Evolutionary conservation across 92 coral and sea anemone species (phyloP), one percentile per base, ranked within the genome.

Genomic region (Metridium senile): DNA sequence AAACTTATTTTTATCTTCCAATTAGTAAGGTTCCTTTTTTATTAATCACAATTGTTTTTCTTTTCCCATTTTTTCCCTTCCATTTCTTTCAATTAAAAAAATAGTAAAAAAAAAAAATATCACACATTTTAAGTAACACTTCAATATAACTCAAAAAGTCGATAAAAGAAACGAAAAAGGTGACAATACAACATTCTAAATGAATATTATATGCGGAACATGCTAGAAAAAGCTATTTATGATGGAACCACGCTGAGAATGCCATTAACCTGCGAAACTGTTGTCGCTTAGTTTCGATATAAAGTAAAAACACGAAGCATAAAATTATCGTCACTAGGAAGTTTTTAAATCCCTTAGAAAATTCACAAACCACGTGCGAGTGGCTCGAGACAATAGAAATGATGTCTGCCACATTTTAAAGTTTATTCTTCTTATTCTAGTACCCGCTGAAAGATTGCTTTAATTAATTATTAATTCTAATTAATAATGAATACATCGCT

Each of bases 251-350:
- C 22, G 79, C 79, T 74, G 79, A 16, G 79, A 74, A 34, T 17
- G 58, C 54, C 79, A 74, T 74, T 74, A 74, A 57, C 69, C 58
- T 7, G 1, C 26, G 79, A 74, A 74, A 74, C 79, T 74, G 79
- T 74, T 74, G 58, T 74, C 69, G 22, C 35, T 43, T 26, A 54
- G 26, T 26, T 9, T 3, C n/a, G 4, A 58, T 26, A 58, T 58
- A 3, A 21, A 4, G 4, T 21, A 58, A 58, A 58, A 58, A 39
- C 49, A 6, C 8, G 13, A 39, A 6, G 13, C 49, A 4, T 39
- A 39, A 39, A 53, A 17, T 27, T 1, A 16, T 18, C 47, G 63
- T 71, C 4, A 17, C 76, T 31, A 26, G 64, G 76, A 28, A 51
- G 53, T 64, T 28, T 28, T 58, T 4, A 54, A 53, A 51, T 25